Base-by-base conservation (phyloP, 2,113 vertebrate genomes). In the Pluvialis apricaria region DNA sequence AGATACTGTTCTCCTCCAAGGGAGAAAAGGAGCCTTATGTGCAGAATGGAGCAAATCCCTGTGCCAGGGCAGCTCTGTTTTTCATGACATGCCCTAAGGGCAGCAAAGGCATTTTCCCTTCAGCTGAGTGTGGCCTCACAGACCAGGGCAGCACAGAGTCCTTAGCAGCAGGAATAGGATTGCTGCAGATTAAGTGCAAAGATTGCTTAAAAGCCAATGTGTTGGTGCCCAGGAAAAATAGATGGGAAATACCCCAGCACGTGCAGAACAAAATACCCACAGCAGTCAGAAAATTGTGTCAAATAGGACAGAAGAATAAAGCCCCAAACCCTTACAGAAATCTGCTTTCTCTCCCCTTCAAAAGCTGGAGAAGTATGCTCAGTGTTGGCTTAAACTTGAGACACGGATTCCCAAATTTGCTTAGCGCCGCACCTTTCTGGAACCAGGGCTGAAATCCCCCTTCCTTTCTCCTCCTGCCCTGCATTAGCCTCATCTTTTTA, bases 401-500 rank as follows among this genome's bases (percentile, higher is more conserved):
- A 19, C 0, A 0, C 0, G 5, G 1, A 15, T 11, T 51, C 44
- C 75, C 5, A 36, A 0, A 71, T 79, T 28, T 57, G 12, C 22
- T 52, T 25, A 68, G 61, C 25, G 1, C 44, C 15, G 15, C 38
- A 42, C 9, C 6, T 7, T 52, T 52, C 47, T 9, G 14, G 38
- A 79, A 4, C 2, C n/a, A 45, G 68, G n/a, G 4, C 42, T 70
- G 79, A 73, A 87, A 62, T 55, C 29, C 31, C 32, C 6, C 11
- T 38, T 42, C 11, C 9, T 7, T 77, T 55, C 3, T 4, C 34
- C 15, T 16, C 21, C 68, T 40, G 6, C 38, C 64, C 17, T 64
- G 36, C 3, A 8, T 66, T 47, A 47, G 47, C 20, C 29, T 42
- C 40, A 28, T 13, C 10, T 32, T 55, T 76, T 44, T 55, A 83